Evolutionary conservation across 1,140 invertebrate species (phyloP), one percentile per base, ranked within the genome.

Genomic region (Geopemphigus sp.): DNA sequence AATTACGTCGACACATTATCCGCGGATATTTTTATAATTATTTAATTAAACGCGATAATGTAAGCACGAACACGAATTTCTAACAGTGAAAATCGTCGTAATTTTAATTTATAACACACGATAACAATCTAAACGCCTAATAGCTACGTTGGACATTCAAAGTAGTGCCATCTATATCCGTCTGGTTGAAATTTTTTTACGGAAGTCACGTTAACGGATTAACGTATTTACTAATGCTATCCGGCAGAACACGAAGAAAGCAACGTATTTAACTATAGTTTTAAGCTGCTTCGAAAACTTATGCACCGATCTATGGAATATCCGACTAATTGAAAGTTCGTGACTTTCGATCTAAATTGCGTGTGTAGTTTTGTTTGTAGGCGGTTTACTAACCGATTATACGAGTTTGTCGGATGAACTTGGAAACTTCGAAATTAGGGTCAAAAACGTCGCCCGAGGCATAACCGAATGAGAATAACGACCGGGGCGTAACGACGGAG

Each of bases 341-440:
- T 68, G 64, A 68, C 39, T 68, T 68, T 8, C 5, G 14, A 47
- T 68, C 39, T 26, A 50, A 68, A 68, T 68, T 26, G 2, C 12
- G 15, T 47, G 64, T 50, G 1, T 68, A 68, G 11, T 68, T 68
- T 68, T 68, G 64, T 68, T 68, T 68, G 24, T 68, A 22, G 24
- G 39, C 14, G 22, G 22, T 50, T 47, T 50, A 68, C 45, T 68
- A 47, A n/a, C 22, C 14, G 64, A 68, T 50, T 26, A 68, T 68
- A 50, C 45, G 14, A 68, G 39, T 68, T 22, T 68, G 64, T 68
- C 10, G 22, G 22, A 68, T 50, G 64, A 68, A 50, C 45, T 68
- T 24, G 24, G 64, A 47, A 68, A 68, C n/a, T 68, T 47, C 22
- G 39, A 50, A 68, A 68, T 50, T 68, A 50, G 22, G 45, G 64